phyloP scores from a whole-genome alignment of 1,140 invertebrate genomes.

The Cydia splendana region DNA sequence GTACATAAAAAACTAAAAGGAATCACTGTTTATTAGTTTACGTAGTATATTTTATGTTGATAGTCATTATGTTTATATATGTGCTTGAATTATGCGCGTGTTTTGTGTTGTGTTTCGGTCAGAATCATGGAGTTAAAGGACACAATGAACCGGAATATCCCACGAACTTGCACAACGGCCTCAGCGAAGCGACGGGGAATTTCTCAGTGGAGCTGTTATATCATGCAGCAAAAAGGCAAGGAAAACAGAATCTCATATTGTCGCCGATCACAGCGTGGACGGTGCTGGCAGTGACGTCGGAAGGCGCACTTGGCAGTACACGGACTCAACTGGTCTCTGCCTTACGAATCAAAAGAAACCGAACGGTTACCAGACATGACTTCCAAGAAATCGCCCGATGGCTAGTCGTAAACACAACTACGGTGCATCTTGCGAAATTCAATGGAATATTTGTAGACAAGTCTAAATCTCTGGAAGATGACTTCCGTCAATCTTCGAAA shows the following conservation, averaged over 20 bases:
- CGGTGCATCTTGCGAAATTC: slow-evolving; percentile 61
- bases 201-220: slow-evolving; percentile 71
- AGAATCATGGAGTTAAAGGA: slow-evolving; percentile 7
- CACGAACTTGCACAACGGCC: slow-evolving; percentile 47
- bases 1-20: not conserved
- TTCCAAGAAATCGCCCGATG: slow-evolving; percentile 61
- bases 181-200: slow-evolving; percentile 67
- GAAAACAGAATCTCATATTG: slow-evolving; percentile 60
- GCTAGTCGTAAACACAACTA: slow-evolving; percentile 66
- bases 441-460: slow-evolving; percentile 65
- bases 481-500: slow-evolving; percentile 60
- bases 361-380: slow-evolving; percentile 52
- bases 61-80: slow-evolving; percentile 9
- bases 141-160: slow-evolving; percentile 1
- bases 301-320: slow-evolving; percentile 73
- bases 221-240: slow-evolving; percentile 50
- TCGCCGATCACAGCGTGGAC: slow-evolving; percentile 80
- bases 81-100: slow-evolving; percentile 18
- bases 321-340: slow-evolving; percentile 60
- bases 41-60: not conserved
- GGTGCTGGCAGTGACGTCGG: slow-evolving; percentile 72
- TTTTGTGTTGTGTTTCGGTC: slow-evolving; percentile 12
- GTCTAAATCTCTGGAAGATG: slow-evolving; percentile 44
- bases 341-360: slow-evolving; percentile 55
- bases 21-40: not conserved